Conservation (phyloP, 2,113 vertebrate genomes). For the Hipposideros armiger region DNA sequence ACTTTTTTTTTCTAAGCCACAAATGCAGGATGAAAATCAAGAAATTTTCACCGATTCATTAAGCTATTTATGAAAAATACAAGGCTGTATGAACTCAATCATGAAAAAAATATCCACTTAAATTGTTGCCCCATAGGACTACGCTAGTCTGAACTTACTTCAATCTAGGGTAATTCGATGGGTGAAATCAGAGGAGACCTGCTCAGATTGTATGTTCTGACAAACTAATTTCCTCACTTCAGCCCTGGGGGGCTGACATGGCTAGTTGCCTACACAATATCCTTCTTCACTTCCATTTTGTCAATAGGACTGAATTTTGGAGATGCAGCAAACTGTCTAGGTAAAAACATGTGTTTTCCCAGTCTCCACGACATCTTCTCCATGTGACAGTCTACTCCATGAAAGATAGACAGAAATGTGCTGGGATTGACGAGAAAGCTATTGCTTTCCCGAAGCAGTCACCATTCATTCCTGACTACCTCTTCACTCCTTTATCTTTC, state of each 20-base stretch:
- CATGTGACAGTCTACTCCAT: conserved; percentile 67
- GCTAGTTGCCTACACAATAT: conserved; percentile 13
- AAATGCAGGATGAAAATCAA: conserved; percentile 31
- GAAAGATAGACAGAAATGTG: conserved; percentile 65
- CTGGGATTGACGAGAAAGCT: conserved; percentile 59
- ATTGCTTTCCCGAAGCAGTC: conserved; percentile 61
- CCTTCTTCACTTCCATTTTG: conserved; percentile 52
- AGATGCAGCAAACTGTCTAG: conserved; percentile 65
- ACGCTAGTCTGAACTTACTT: conserved; percentile 1
- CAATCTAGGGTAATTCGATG: neutral
- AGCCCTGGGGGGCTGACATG: neutral
- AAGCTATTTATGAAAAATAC: conserved; percentile 31
- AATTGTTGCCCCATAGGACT: conserved; percentile 1
- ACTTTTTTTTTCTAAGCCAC: neutral
- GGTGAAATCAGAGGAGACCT: neutral
- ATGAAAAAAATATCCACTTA: conserved; percentile 29
- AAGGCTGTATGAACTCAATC: conserved; percentile 24
- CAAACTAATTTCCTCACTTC: conserved; percentile 23
- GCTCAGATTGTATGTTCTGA: conserved; percentile 32
- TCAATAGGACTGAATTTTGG: conserved; percentile 59
- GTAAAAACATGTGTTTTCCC: conserved; percentile 73
- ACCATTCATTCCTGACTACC: conserved; percentile 26
- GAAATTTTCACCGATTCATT: neutral
- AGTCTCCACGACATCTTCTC: conserved; percentile 66
- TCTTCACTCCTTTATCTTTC: conserved; percentile 50